Evolutionary conservation across 2,888 invertebrate species (phyloP), one percentile per base, ranked within the genome.

Genomic region (Campaea margaritaria): DNA sequence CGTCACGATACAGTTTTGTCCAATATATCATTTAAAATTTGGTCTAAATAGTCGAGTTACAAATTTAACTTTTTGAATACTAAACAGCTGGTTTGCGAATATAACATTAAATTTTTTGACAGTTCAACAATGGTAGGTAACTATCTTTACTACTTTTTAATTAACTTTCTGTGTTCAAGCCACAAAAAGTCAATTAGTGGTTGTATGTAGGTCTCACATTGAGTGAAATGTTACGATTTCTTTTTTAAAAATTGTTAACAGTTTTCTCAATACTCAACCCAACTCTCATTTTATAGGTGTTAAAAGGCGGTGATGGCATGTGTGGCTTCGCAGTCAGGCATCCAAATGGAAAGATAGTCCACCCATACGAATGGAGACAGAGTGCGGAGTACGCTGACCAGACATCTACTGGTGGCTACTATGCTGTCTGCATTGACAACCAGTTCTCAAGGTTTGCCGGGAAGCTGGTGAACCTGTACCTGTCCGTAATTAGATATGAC

Each of bases 221-320:
- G 5, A 7, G 7, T 10, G 31, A 31, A 31, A 9, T 31, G 7
- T 31, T 10, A 9, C 8, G 31, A 9, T 7, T 7, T 31, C 31
- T 10, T 41, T n/a, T 13, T 15, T 36, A 41, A 12, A n/a, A 36
- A 36, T 36, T 16, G 0, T 16, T 15, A 42, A 12, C 36, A 36
- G 1, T 8, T 34, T 34, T 11, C n/a, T 12, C n/a, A 39, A 13
- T 21, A 21, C 21, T 21, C 21, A 21, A 21, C 5, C 3, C 21
- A 21, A 21, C 21, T 21, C 3, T 21, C 21, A 21, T 21, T 5
- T 78, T 81, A 52, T 76, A 98, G 97, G 98, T 98, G 16, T 93
- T 98, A 69, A 94, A 97, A 82, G 98, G 98, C 7, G 98, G 98
- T 15, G 98, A 98, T 90, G 97, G 97, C 10, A 97, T 97, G 95